A percentile compares a stretch with the other conserved stretches of the same genome.
phyloP scores from a whole-genome alignment of 1,140 invertebrate genomes.

The Piezodorus guildinii region DNA sequence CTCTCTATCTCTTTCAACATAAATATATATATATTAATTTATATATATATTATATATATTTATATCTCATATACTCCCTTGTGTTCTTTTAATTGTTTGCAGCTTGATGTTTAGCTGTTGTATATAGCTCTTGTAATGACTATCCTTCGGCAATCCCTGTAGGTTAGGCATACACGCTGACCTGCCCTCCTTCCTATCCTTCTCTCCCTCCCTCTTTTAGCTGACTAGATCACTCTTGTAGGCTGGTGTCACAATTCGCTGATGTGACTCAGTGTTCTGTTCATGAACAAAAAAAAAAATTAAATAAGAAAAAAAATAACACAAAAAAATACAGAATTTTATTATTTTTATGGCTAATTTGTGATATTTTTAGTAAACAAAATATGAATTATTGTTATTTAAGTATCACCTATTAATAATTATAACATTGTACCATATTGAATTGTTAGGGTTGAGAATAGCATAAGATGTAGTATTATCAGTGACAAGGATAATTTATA shows the following conservation, averaged over 20 bases:
- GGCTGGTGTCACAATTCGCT: slow-evolving; percentile 21
- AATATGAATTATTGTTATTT: slow-evolving; percentile 31
- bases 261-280: slow-evolving; percentile 20
- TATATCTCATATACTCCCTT: slow-evolving; percentile 13
- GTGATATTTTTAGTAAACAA: slow-evolving; percentile 33
- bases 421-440: slow-evolving; percentile 31
- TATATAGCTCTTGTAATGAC: slow-evolving; percentile 18
- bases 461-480: slow-evolving; percentile 27
- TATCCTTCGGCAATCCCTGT: slow-evolving; percentile 16
- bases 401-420: slow-evolving; percentile 31
- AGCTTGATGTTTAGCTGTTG: slow-evolving; percentile 22
- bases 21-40: slow-evolving; percentile 8
- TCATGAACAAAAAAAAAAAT: slow-evolving; percentile 15
- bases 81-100: slow-evolving; percentile 21
- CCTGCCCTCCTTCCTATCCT: neutral
- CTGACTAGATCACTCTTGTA: slow-evolving; percentile 24
- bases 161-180: slow-evolving; percentile 14
- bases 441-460: slow-evolving; percentile 31
- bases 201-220: slow-evolving; percentile 4
- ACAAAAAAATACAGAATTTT: slow-evolving; percentile 14
- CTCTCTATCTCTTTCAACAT: neutral
- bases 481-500: slow-evolving; percentile 29
- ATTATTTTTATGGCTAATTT: slow-evolving; percentile 30
- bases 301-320: neutral
- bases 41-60: slow-evolving; percentile 18